phyloP scores from a whole-genome alignment of 2,797 vertebrate species.

The Myotis pilosus region DNA sequence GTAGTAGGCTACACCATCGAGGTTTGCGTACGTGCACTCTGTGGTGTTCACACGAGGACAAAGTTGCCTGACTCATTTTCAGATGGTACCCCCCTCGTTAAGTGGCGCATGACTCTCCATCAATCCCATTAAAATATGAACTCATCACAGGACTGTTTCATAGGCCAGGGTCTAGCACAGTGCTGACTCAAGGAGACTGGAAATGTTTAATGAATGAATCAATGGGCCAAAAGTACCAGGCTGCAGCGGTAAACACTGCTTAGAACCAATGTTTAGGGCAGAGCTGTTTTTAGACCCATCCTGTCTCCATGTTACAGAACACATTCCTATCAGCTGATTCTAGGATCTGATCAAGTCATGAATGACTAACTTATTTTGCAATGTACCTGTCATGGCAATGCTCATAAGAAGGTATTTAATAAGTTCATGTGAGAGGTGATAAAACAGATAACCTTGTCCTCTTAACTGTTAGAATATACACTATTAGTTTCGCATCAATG shows the following conservation, averaged over 20 bases:
- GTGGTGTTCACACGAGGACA: not conserved
- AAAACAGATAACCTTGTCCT: not conserved
- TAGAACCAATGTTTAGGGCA: not conserved
- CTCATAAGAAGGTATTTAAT: not conserved
- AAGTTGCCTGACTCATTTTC: not conserved
- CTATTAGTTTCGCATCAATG: not conserved
- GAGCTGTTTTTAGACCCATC: not conserved
- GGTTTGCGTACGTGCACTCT: not conserved
- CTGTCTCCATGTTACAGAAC: not conserved
- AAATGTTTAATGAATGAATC: slow-evolving; percentile 47
- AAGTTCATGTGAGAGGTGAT: not conserved
- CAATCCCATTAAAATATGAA: slow-evolving; percentile 35
- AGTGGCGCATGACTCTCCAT: not conserved
- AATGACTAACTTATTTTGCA: slow-evolving; percentile 40
- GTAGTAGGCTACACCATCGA: not conserved
- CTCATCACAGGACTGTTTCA: slow-evolving; percentile 14
- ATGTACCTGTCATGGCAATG: not conserved
- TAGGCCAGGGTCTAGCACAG: not conserved
- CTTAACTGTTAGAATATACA: not conserved
- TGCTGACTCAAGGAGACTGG: slow-evolving; percentile 8
- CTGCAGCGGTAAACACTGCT: not conserved
- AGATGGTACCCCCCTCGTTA: not conserved
- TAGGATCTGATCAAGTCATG: not conserved
- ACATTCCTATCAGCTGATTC: slow-evolving; percentile 11
- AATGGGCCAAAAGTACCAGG: not conserved